Evolutionary conservation across 1,140 invertebrate species (phyloP).

Genomic region (Antheraea mylitta): DNA sequence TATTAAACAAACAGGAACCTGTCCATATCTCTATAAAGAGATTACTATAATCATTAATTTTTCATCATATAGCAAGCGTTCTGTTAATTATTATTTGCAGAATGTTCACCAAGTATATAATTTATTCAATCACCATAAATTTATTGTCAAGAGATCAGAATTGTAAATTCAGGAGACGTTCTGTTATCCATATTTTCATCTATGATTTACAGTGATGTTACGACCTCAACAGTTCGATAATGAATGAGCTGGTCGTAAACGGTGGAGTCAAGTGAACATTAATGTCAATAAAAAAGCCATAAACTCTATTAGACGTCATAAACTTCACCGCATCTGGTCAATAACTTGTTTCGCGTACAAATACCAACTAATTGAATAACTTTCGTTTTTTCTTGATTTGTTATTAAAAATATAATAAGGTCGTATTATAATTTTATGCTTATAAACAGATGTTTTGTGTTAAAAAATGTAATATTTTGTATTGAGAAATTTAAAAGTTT

Average conservation of each 20-base stretch:
- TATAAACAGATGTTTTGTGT: neutral
- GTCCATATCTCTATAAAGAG: conserved; percentile 7
- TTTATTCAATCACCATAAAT: conserved; percentile 35
- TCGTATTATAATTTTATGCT: neutral
- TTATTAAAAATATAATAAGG: neutral
- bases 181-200: conserved; percentile 46
- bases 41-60: conserved; percentile 9
- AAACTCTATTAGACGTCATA: conserved; percentile 76
- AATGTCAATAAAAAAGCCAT: conserved; percentile 77
- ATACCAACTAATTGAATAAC: conserved; percentile 63
- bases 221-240: conserved; percentile 72
- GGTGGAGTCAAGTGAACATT: conserved; percentile 70
- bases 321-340: conserved; percentile 70
- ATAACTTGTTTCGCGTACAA: conserved; percentile 65
- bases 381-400: conserved; percentile 17
- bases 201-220: conserved; percentile 70
- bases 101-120: conserved; percentile 1
- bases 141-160: conserved; percentile 28
- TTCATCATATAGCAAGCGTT: neutral
- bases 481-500: neutral
- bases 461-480: neutral
- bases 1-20: conserved; percentile 17
- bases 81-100: neutral
- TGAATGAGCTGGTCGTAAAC: conserved; percentile 73
- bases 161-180: conserved; percentile 26